These are phyloP conservation scores for Cygnus buccinator DNA, from an alignment of 2,113 vertebrate genomes.

Conservation along the genomic window DNA sequence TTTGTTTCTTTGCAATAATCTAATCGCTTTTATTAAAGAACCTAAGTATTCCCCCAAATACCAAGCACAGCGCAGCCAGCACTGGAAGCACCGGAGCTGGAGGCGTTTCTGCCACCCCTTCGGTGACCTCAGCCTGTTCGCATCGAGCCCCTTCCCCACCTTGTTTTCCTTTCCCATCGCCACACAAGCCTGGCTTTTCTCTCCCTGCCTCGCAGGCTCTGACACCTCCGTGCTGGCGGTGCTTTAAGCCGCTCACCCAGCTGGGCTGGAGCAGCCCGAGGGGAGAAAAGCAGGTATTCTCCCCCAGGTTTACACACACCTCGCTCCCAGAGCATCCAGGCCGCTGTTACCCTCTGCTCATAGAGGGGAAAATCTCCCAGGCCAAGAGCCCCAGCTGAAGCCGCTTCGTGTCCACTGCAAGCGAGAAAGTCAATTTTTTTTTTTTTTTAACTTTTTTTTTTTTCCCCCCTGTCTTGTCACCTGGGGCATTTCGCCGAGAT, in stretches of 20 bases:
- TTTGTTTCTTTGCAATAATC: background rate
- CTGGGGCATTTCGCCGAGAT: background rate
- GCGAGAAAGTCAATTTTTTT: background rate
- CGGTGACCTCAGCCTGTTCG: background rate
- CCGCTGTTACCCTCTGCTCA: background rate
- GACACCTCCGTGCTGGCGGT: background rate
- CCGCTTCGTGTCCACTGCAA: background rate
- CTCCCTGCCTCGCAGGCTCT: background rate
- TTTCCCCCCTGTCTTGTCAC: background rate
- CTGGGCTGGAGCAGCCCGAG: background rate
- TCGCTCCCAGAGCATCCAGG: background rate
- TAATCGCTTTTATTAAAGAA: background rate
- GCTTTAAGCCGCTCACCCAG: background rate
- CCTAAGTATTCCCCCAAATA: background rate
- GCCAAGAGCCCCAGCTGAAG: background rate
- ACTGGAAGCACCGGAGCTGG: background rate
- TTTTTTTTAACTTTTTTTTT: too few relatives aligned
- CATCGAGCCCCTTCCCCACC: constrained; percentile 19
- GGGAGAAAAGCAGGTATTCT: background rate
- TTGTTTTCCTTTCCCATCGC: constrained; percentile 12
- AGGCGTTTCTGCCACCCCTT: background rate
- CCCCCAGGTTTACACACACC: background rate
- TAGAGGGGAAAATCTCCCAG: background rate
- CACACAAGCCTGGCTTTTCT: constrained; percentile 22
- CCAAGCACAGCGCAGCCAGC: background rate